A percentile compares a stretch with the other conserved stretches of the same genome.
phyloP scores from a whole-genome alignment of 2,888 invertebrate genomes.

The Allygus modestus region DNA sequence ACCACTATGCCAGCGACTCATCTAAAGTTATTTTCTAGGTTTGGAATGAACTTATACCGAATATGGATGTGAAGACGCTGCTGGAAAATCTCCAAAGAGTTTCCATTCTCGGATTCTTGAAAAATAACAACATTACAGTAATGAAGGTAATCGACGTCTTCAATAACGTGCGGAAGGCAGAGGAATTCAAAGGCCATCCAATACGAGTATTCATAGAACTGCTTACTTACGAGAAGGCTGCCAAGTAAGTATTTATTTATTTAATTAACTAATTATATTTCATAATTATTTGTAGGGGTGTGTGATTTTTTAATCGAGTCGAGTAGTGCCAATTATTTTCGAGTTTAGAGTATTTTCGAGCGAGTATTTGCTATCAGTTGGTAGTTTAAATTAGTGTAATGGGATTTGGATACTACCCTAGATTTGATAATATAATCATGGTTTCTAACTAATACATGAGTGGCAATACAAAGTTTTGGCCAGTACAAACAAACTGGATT shows the following conservation, averaged over 20 bases:
- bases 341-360: too few relatives aligned
- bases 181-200: constrained; percentile 38
- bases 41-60: constrained; percentile 41
- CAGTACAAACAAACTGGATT: too few relatives aligned
- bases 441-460: too few relatives aligned
- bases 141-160: constrained; percentile 33
- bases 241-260: constrained; percentile 23
- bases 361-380: too few relatives aligned
- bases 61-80: constrained; percentile 44
- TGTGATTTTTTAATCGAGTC: too few relatives aligned
- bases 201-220: constrained; percentile 31
- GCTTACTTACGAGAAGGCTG: constrained; percentile 45
- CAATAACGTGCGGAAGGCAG: constrained; percentile 26
- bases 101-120: constrained; percentile 41
- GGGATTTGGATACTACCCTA: too few relatives aligned
- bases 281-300: not conserved
- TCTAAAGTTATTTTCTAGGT: too few relatives aligned
- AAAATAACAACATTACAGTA: constrained; percentile 22
- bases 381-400: too few relatives aligned
- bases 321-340: too few relatives aligned
- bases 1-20: too few relatives aligned
- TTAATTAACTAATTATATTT: not conserved
- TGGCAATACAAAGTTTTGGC: too few relatives aligned
- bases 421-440: too few relatives aligned
- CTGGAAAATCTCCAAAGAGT: constrained; percentile 33